A percentile compares a stretch with the other conserved stretches of the same genome.
These are phyloP conservation scores for Nephrotoma appendiculata DNA, from an alignment of 2,888 invertebrate species.

Conservation along the genomic window DNA sequence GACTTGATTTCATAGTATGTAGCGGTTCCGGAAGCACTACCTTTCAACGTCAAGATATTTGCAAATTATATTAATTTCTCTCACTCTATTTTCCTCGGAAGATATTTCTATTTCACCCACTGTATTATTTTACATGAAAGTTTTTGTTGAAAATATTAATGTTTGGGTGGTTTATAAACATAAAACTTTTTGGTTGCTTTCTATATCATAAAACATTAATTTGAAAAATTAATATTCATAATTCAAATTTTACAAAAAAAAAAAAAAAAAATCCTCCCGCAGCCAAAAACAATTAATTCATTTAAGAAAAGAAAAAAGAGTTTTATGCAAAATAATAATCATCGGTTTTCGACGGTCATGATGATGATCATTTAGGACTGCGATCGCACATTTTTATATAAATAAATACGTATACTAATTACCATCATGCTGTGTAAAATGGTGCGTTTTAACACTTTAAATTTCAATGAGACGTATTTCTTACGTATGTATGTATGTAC, in stretches of 20 bases:
- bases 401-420: neutral
- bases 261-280: constrained; percentile 1
- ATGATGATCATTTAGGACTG: neutral
- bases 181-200: neutral
- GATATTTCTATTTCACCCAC: neutral
- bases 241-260: neutral
- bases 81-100: neutral
- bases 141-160: neutral
- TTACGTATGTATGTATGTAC: neutral
- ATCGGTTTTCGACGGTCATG: neutral
- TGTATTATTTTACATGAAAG: neutral
- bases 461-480: neutral
- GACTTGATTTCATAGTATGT: neutral
- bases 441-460: constrained; percentile 2
- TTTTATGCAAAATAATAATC: neutral
- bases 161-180: neutral
- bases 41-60: too few relatives aligned
- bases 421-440: neutral
- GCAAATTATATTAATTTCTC: too few relatives aligned
- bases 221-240: neutral
- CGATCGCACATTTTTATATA: neutral
- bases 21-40: neutral
- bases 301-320: neutral
- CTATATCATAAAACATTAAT: neutral
- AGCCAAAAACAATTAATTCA: constrained; percentile 4